Base-by-base conservation (phyloP, 2,888 invertebrate genomes). In the Isotomurus palustris region DNA sequence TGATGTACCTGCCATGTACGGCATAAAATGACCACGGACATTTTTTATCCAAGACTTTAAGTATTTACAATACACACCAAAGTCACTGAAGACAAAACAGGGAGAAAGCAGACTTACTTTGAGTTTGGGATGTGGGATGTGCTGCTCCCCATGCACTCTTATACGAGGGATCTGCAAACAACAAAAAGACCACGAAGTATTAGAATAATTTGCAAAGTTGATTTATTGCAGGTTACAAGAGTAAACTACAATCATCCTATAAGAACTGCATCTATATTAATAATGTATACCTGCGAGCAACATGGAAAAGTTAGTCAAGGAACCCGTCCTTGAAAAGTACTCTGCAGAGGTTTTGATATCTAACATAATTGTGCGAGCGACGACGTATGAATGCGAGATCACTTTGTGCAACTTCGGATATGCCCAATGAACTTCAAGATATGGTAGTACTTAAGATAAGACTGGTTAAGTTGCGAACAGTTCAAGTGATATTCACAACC, bases 231-330 rank as follows among this genome's bases (percentile, higher is more conserved):
- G n/a, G n/a, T n/a, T n/a, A n/a, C n/a, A n/a, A n/a, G n/a, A n/a
- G n/a, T n/a, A n/a, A n/a, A n/a, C n/a, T n/a, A n/a, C n/a, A n/a
- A n/a, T n/a, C n/a, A n/a, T n/a, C n/a, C n/a, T n/a, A n/a, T n/a
- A n/a, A n/a, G n/a, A n/a, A n/a, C n/a, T n/a, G n/a, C n/a, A n/a
- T n/a, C n/a, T 68, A 62, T 59, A 67, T 68, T 70, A 73, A 72
- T 55, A 55, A 77, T 76, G 80, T 79, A 81, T 85, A 90, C 90
- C 90, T 79, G 89, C 89, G 81, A 91, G 91, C 75, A 92, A 83
- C 91, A 92, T 91, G 78, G 91, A 91, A 82, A 92, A 88, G 80
- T 91, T 91, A 78, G 91, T 88, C 78, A 92, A 91, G 67, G 91
- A 88, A 76, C 90, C 90, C 76, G 90, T 87, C 63, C 71, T 66